These are phyloP conservation scores for Astatoreochromis straeleni DNA, from an alignment of 2,113 vertebrate species.

Conservation along the genomic window DNA sequence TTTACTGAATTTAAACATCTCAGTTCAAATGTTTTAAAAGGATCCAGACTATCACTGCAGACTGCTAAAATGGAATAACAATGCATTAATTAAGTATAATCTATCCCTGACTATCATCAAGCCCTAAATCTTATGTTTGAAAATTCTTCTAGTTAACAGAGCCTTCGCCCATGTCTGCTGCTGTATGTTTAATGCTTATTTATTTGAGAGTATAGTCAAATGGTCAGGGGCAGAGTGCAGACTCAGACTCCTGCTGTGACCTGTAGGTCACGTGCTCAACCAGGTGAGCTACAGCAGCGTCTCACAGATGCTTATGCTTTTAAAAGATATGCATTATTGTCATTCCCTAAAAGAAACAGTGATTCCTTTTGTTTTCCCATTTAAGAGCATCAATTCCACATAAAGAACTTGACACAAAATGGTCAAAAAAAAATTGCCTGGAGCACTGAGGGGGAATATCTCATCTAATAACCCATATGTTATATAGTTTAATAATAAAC, in stretches of 20 bases:
- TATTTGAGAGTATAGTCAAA: not conserved
- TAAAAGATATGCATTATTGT: not conserved
- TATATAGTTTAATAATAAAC: not conserved
- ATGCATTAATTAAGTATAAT: not conserved
- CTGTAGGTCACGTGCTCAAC: not conserved
- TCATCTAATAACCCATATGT: not conserved
- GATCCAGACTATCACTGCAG: not conserved
- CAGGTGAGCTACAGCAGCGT: not conserved
- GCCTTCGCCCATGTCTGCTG: not conserved
- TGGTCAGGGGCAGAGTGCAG: not conserved
- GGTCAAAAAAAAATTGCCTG: not conserved
- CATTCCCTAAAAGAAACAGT: not conserved
- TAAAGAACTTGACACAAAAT: not conserved
- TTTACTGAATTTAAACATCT: not conserved
- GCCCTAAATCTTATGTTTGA: not conserved
- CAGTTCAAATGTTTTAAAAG: fast-evolving
- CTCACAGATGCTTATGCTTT: not conserved
- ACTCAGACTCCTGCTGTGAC: not conserved
- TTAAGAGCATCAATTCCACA: not conserved
- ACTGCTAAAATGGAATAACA: fast-evolving
- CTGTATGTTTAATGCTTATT: not conserved
- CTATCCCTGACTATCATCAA: not conserved
- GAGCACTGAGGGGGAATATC: not conserved
- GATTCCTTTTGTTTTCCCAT: fast-evolving
- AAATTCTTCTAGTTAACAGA: not conserved